phyloP scores from a whole-genome alignment of 92 coral and sea anemone genomes.

The Actinernus sp. region DNA sequence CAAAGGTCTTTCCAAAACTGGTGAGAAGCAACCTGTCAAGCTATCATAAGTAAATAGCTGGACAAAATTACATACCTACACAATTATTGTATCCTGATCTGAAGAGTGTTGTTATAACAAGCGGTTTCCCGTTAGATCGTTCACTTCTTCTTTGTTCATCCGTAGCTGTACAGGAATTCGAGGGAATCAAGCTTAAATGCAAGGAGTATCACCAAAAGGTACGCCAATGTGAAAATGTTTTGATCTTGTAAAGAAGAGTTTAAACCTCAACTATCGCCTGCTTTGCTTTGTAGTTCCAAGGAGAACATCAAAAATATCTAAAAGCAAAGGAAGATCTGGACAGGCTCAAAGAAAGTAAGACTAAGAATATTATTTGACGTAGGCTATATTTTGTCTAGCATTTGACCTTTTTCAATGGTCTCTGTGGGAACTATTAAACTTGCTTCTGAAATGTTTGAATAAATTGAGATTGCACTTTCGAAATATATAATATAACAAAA shows the following conservation, averaged over 20 bases:
- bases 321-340: conserved; percentile 92
- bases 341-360: conserved; percentile 87
- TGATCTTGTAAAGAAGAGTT: not conserved
- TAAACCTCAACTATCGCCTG: not conserved
- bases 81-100: too few species aligned
- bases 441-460: too few species aligned
- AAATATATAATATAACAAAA: too few species aligned
- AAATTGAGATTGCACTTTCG: too few species aligned
- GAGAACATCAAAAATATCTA: conserved; percentile 78
- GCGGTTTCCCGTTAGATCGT: too few species aligned
- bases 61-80: not conserved
- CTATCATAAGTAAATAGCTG: too few species aligned
- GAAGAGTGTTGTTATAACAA: too few species aligned
- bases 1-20: conserved; percentile 72
- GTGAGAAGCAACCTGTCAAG: conserved; percentile 18
- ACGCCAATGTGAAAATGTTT: conserved; percentile 2
- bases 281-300: conserved; percentile 62
- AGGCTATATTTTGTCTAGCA: too few species aligned
- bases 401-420: too few species aligned
- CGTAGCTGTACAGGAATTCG: conserved; percentile 88
- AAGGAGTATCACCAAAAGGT: conserved; percentile 90
- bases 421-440: too few species aligned
- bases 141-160: not conserved
- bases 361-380: too few species aligned
- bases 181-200: conserved; percentile 78